A percentile compares a stretch with the other conserved stretches of the same genome.
Conservation (phyloP, 1,140 invertebrate species). For the Thrips palmi region DNA sequence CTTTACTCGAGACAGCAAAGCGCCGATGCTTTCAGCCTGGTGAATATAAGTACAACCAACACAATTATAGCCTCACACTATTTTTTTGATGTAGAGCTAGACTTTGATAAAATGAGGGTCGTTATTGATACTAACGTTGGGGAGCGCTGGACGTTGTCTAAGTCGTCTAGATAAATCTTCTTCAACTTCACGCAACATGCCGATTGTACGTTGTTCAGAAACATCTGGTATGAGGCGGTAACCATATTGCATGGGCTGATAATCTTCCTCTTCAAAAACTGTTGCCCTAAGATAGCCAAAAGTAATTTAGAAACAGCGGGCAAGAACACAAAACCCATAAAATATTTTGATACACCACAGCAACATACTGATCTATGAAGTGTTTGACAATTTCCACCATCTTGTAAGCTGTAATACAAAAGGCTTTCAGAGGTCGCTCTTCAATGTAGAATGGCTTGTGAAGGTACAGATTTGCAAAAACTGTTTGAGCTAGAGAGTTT, state of each 20-base stretch:
- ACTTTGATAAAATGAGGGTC: too few relatives aligned
- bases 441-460: slow-evolving; percentile 75
- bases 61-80: too few relatives aligned
- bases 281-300: slow-evolving; percentile 33
- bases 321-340: slow-evolving; percentile 1
- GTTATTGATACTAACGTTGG: too few relatives aligned
- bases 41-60: too few relatives aligned
- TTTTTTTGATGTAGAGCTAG: too few relatives aligned
- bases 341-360: slow-evolving; percentile 20
- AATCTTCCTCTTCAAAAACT: slow-evolving; percentile 90
- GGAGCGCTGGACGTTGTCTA: too few relatives aligned
- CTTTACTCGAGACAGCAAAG: slow-evolving; percentile 45
- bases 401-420: slow-evolving; percentile 77
- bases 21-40: background rate
- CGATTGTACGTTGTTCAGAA: slow-evolving; percentile 58
- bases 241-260: slow-evolving; percentile 85
- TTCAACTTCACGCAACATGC: slow-evolving; percentile 78
- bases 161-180: slow-evolving; percentile 77
- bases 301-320: background rate
- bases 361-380: slow-evolving; percentile 71
- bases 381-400: slow-evolving; percentile 80
- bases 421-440: slow-evolving; percentile 68
- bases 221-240: slow-evolving; percentile 71
- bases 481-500: slow-evolving; percentile 88
- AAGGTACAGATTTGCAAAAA: slow-evolving; percentile 91